Evolutionary conservation across 2,797 vertebrate species (phyloP), one percentile per base, ranked within the genome.

Genomic region (Pagetopsis macropterus): DNA sequence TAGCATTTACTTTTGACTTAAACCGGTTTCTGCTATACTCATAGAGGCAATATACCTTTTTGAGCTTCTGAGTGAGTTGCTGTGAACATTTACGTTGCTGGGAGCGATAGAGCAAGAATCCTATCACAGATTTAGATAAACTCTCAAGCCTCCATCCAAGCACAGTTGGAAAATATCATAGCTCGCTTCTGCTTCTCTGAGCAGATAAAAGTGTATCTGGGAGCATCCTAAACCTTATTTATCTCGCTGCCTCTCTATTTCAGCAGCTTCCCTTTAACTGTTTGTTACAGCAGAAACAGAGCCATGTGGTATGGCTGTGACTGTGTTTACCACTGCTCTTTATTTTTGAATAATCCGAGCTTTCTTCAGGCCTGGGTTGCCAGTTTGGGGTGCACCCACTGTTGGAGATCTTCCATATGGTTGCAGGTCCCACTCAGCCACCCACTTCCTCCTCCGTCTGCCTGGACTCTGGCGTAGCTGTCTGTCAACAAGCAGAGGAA

Each of bases 371-470:
- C 56, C 54, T 50, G 55, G 66, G 60, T 70, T 89, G 86, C 83
- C 80, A 86, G 76, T 69, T 72, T 78, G 79, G 76, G 84, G 43
- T 12, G 50, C 41, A 69, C 82, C 83, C 86, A 82, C 43, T 1
- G 61, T 79, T 81, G 76, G 79, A 82, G 58, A 57, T 81, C 59
- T 68, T 82, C 80, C 88, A 87, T 86, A 90, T 87, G 84, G 81
- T 88, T 86, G 68, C 67, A 76, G 67, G 67, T 84, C 71, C 61
- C 81, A 77, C 73, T 82, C 69, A 76, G 62, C 75, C 74, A 69
- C 78, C 87, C 74, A 80, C 74, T 62, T 71, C 73, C 73, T 77
- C 51, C 79, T 67, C 61, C 61, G 67, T 75, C 62, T 65, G 50
- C 37, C 33, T 46, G 48, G 54, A 56, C 57, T 19, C 49, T 49